Base-by-base conservation (phyloP, 2,888 invertebrate genomes). In the Drosophila kambysellisi region DNA sequence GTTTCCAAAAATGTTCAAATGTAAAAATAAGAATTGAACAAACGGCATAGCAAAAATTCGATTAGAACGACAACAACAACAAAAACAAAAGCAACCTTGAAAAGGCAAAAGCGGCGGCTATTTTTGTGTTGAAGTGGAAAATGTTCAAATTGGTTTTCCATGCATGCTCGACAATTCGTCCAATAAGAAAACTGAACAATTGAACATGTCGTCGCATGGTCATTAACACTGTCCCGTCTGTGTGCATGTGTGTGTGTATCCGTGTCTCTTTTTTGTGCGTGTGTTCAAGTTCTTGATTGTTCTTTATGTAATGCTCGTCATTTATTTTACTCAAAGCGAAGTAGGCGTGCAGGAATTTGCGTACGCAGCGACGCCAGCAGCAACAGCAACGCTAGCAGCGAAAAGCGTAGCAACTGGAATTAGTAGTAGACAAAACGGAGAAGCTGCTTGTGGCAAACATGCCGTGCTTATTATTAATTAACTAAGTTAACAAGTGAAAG, bases 1-100 rank as follows among this genome's bases (percentile, higher is more conserved):
- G 73, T 77, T 86, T 88, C 89, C 87, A 86, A 85, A 85, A 85
- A 79, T 86, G 79, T 83, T 80, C 68, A 77, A 25, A 77, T 81
- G 75, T 88, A 88, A 84, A 88, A 84, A 87, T 87, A 83, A 76
- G 50, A 76, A 79, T 74, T 56, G 52, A 64, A 61, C 56, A 64
- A 57, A 74, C 53, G 32, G 60, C 57, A 56, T 46, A 39, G 74
- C 76, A 33, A 74, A 81, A 67, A 83, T 85, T 83, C 89, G 83
- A 88, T 88, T 75, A 83, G 54, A 30, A 56, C 17, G 37, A 17
- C 52, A 32, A 32, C 20, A 37, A 39, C n/a, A 85, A 81, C 15
- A 53, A 82, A 79, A 85, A 84, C 83, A 85, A 81, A 73, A 76
- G 79, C 85, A 85, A 85, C 89, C 89, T 85, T 85, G 85, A 85